Evolutionary conservation across 2,888 invertebrate genomes (phyloP).

Genomic region (Eristalis intricaria): DNA sequence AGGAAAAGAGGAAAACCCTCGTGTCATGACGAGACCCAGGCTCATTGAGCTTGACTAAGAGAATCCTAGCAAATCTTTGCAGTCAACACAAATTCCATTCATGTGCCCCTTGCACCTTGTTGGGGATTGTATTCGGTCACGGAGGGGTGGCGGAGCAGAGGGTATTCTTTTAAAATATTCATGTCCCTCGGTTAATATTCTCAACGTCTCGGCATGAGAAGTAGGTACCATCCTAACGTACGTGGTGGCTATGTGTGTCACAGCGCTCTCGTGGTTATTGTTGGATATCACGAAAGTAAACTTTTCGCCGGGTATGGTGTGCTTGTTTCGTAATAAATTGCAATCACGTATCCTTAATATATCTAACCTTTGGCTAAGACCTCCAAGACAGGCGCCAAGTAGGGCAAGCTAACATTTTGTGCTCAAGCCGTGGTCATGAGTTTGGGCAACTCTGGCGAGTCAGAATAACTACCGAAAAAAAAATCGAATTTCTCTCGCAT

Average conservation of each 20-base stretch:
- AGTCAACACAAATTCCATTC: slow-evolving; percentile 34
- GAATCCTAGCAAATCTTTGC: slow-evolving; percentile 45
- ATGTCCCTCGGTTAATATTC: slow-evolving; percentile 52
- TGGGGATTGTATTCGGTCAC: slow-evolving; percentile 29
- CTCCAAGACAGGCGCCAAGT: slow-evolving; percentile 47
- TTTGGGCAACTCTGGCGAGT: slow-evolving; percentile 41
- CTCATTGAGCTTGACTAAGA: slow-evolving; percentile 20
- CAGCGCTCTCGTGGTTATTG: slow-evolving; percentile 52
- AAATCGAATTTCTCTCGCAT: not conserved
- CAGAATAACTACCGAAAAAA: slow-evolving; percentile 33
- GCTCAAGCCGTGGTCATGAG: slow-evolving; percentile 39
- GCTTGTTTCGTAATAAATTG: slow-evolving; percentile 66
- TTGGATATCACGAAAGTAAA: slow-evolving; percentile 62
- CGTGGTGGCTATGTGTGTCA: slow-evolving; percentile 34
- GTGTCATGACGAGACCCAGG: slow-evolving; percentile 36
- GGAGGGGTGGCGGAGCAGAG: not conserved
- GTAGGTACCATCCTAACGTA: slow-evolving; percentile 5
- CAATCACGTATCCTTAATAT: slow-evolving; percentile 70
- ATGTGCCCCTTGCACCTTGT: slow-evolving; percentile 37
- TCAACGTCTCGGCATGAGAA: not conserved
- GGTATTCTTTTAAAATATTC: slow-evolving; percentile 45
- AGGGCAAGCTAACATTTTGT: slow-evolving; percentile 27
- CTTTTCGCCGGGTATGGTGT: slow-evolving; percentile 26
- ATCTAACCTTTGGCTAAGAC: slow-evolving; percentile 68
- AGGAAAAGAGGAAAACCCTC: slow-evolving; percentile 15